Evolutionary conservation across 2,888 invertebrate species (phyloP), one percentile per base, ranked within the genome.

Genomic region (Drosophila atroscutellata): DNA sequence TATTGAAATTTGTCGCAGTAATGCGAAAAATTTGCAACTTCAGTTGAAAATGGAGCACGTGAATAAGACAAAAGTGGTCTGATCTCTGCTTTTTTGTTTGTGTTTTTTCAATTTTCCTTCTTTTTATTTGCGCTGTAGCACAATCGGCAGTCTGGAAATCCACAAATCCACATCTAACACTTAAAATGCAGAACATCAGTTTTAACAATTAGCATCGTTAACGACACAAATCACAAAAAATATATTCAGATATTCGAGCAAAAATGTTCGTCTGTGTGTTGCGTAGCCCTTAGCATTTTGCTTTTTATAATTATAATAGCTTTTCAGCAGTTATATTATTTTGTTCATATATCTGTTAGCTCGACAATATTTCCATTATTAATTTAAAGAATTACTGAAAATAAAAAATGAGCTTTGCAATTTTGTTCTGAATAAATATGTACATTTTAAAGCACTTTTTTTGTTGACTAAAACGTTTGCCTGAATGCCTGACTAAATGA

Each of bases 1-100:
- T 62, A 77, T 73, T 78, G 68, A 80, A 76, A 80, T 76, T 62
- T 69, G 79, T 73, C 63, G 73, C 65, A 64, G 51, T 34, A 58
- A 72, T 70, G 50, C 32, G 42, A 51, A 65, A 69, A 73, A 75
- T 52, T 52, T 69, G 72, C 68, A 77, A 62, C 77, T 78, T 60
- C 58, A 36, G 47, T 57, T 81, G 60, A 62, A 70, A 64, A 78
- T 75, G 65, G 70, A 47, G 47, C 66, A 72, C 68, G 57, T 59
- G 59, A 50, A 51, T 64, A n/a, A 55, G 34, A 55, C 26, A 55
- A 56, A 42, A 56, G 42, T 30, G 39, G 20, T 56, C 30, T 42
- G 56, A 56, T 42, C 30, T 42, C 39, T n/a, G 7, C 8, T 26
- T 15, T 39, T 24, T 11, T 2, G 5, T 11, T 3, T 1, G 28